Percentiles rank a stretch among this genome's conserved stretches.
Evolutionary conservation across 2,113 vertebrate species (phyloP).

Genomic region (Argyrosomus japonicus): DNA sequence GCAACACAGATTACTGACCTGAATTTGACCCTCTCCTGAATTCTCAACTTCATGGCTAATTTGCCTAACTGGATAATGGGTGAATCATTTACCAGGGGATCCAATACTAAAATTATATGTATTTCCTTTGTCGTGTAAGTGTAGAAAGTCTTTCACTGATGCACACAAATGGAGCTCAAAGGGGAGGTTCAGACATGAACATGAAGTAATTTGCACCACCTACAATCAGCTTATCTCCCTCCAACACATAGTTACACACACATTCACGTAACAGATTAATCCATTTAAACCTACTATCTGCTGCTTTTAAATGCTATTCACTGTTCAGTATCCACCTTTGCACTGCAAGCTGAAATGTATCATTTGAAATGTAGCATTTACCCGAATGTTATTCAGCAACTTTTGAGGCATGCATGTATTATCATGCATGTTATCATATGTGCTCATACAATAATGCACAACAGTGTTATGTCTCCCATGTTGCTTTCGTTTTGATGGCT

Average conservation of each 20-base stretch:
- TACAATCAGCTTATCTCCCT: slow-evolving; percentile 14
- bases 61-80: slow-evolving; percentile 39
- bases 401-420: neutral
- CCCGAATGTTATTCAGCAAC: neutral
- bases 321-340: neutral
- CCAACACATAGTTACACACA: slow-evolving; percentile 15
- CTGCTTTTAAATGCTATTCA: slow-evolving; percentile 30
- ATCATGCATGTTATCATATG: neutral
- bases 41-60: slow-evolving; percentile 30
- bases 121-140: slow-evolving; percentile 19
- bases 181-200: neutral
- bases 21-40: slow-evolving; percentile 41
- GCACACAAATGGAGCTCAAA: neutral
- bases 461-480: neutral
- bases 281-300: slow-evolving; percentile 15
- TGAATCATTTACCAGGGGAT: slow-evolving; percentile 22
- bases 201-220: slow-evolving; percentile 15
- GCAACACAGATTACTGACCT: slow-evolving; percentile 17
- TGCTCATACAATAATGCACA: neutral
- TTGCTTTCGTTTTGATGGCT: neutral
- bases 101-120: slow-evolving; percentile 5
- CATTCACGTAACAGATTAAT: slow-evolving; percentile 19
- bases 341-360: neutral
- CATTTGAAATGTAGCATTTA: too few species aligned
- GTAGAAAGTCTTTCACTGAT: neutral